A percentile compares a stretch with the other conserved stretches of the same genome.
Conservation (phyloP, 2,888 invertebrate species). For the Podabrus alpinus region DNA sequence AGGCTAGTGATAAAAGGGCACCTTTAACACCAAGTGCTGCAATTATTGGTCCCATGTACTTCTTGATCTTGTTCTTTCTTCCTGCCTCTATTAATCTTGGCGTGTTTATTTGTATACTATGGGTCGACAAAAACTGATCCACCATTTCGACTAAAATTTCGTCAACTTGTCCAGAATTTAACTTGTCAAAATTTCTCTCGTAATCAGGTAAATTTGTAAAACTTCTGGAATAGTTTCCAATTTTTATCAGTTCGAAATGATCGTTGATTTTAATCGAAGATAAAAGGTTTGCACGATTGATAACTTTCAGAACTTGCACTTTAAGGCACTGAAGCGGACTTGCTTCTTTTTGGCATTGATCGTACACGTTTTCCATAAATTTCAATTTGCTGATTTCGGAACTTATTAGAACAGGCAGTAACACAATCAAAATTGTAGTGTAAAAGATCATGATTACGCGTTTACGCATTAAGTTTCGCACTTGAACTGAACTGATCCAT, state of each 20-base stretch:
- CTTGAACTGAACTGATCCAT: background rate
- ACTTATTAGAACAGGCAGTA: background rate
- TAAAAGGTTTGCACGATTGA: conserved; percentile 67
- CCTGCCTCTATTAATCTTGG: conserved; percentile 57
- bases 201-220: conserved; percentile 29
- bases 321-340: conserved; percentile 67
- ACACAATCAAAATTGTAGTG: background rate
- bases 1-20: conserved; percentile 73
- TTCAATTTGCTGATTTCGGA: background rate
- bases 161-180: conserved; percentile 66
- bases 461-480: background rate
- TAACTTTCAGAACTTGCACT: conserved; percentile 68
- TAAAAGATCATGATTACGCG: background rate
- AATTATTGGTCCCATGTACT: conserved; percentile 69
- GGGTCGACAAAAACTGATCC: conserved; percentile 63
- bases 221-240: conserved; percentile 28
- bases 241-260: conserved; percentile 62
- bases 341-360: background rate
- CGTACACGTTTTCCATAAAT: background rate
- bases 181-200: conserved; percentile 61
- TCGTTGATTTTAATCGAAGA: conserved; percentile 66
- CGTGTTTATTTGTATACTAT: conserved; percentile 55
- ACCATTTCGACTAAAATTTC: conserved; percentile 62
- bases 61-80: conserved; percentile 60
- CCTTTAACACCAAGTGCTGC: conserved; percentile 73